A percentile compares a stretch with the other conserved stretches of the same genome.
phyloP scores from a whole-genome alignment of 2,797 vertebrate genomes.

The Tapirus indicus region DNA sequence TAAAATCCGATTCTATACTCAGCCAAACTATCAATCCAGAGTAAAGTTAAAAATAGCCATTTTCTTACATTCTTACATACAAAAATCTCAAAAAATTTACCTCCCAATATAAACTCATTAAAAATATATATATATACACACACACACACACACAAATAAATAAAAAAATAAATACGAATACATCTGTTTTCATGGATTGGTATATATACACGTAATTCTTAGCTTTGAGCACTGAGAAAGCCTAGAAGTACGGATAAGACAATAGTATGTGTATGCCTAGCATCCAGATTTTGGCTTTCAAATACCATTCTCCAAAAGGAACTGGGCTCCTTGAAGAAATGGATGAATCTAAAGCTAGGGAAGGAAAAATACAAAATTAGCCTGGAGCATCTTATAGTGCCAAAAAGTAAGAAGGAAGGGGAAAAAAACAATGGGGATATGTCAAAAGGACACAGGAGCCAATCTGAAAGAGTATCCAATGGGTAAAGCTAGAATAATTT shows the following conservation, averaged over 20 bases:
- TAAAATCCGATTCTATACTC: neutral
- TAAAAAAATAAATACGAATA: neutral
- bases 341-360: neutral
- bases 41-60: neutral
- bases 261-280: neutral
- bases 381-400: neutral
- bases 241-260: neutral
- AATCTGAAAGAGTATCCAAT: neutral
- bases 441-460: neutral
- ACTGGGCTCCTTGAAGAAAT: neutral
- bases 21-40: neutral
- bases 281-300: neutral
- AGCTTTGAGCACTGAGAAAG: neutral
- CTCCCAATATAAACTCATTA: neutral
- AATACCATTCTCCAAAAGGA: neutral
- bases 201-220: neutral
- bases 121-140: neutral
- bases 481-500: neutral
- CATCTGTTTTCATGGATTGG: neutral
- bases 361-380: neutral
- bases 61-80: neutral
- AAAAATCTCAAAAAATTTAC: neutral
- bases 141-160: neutral
- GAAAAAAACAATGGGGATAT: neutral
- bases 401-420: neutral